Evolutionary conservation across 2,113 vertebrate genomes (phyloP), one percentile per base, ranked within the genome.

Genomic region (Ophthalmolycus amberensis): DNA sequence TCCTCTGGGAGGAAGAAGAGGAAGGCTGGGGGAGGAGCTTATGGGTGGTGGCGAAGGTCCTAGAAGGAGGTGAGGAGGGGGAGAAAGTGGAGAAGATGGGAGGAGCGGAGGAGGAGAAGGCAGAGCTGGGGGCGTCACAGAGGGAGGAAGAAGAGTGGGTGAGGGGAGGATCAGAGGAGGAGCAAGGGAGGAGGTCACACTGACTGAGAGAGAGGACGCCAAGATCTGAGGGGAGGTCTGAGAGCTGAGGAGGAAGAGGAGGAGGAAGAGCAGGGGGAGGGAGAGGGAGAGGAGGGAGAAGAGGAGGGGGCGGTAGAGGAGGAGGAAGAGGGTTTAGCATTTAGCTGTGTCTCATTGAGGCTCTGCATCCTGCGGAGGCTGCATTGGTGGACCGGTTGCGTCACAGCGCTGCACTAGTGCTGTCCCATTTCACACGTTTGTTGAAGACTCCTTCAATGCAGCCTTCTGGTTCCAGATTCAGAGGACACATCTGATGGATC

Each of bases 211-310:
- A 79, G 29, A 90, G 83, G 27, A 86, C 63, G 52, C 68, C 63
- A 2, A 92, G 76, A n/a, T 88, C 85, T 71, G 88, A 78, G 46
- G 82, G 83, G 50, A 85, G 78, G 48, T 88, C 85, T 14, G 85
- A 75, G 34, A 79, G 56, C 92, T 93, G 79, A 9, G 58, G 42
- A 7, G n/a, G 34, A 25, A 25, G 56, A 27, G 1, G 54, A 58
- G 12, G 56, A 11, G 44, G 20, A 22, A 20, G 38, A 40, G 9
- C 1, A 40, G 9, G 38, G 10, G 9, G 7, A 40, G 38, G 38
- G 9, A 9, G 38, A 10, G 38, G 38, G 9, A 10, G 38, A 10
- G 12, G 42, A 15, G 10, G 40, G 3, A 38, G 37, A 38, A 9
- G 9, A 40, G 40, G 40, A 40, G 9, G 9, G 9, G 38, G 37